Evolutionary conservation across 2,888 invertebrate species (phyloP).

Genomic region (Formica aserva): DNA sequence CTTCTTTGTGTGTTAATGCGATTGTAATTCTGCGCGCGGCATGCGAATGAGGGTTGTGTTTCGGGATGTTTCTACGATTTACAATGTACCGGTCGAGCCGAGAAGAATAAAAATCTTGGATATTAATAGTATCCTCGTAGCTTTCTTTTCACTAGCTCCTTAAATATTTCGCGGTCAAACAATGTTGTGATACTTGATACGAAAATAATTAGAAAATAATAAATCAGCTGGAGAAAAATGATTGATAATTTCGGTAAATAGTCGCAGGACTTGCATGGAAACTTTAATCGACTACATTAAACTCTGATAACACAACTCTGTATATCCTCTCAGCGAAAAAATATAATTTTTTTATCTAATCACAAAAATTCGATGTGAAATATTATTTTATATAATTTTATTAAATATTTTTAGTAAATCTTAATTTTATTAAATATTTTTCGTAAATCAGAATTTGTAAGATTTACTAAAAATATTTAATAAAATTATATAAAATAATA

Average conservation of each 20-base stretch:
- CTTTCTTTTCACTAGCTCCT: too few relatives aligned
- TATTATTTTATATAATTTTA: not conserved
- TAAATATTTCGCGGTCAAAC: not conserved
- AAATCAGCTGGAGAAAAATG: not conserved
- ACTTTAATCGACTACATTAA: not conserved
- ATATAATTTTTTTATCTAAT: not conserved
- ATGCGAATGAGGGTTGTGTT: slow-evolving; percentile 43
- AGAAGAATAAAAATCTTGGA: slow-evolving; percentile 21
- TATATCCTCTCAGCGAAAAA: not conserved
- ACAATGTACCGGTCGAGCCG: not conserved
- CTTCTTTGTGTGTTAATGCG: slow-evolving; percentile 55
- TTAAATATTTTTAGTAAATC: too few relatives aligned
- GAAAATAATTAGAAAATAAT: not conserved
- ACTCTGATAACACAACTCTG: not conserved
- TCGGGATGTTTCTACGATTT: slow-evolving; percentile 37
- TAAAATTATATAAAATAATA: not conserved
- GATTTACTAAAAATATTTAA: not conserved
- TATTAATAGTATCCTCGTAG: not conserved
- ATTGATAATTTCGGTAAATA: not conserved
- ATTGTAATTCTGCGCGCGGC: slow-evolving; percentile 50
- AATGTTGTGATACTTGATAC: not conserved
- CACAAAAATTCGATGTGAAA: not conserved
- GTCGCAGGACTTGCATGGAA: not conserved
- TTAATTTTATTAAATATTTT: too few relatives aligned
- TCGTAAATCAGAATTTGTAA: not conserved